Evolutionary conservation across 2,797 vertebrate species (phyloP), one percentile per base, ranked within the genome.

Genomic region (Coregonus suidteri): DNA sequence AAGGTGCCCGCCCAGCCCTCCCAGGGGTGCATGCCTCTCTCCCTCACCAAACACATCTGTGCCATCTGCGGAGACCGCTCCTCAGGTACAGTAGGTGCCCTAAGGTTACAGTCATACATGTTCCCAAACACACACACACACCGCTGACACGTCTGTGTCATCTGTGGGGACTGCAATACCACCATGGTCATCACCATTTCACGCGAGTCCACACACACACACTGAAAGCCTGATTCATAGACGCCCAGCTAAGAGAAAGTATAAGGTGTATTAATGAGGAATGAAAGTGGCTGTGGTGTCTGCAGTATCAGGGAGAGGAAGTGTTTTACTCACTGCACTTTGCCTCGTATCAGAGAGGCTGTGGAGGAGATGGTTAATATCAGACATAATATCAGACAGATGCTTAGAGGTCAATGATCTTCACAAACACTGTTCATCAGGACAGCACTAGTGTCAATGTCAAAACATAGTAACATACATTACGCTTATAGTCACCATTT

Each of bases 41-140:
- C 97, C 54, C 98, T 99, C 93, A 99, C 97, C 90, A 99, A 99
- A 93, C 98, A 99, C 96, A 99, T 99, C 94, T 99, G 98, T 75
- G 97, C 98, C 92, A 99, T 99, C 94, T 99, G 98, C 0, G 98
- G 98, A 15, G 98, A 99, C 94, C 95, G 98, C 87, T 99, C 98
- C 86, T 99, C 98, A 95, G 98, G 98, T 47, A 47, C 41, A 47
- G 41, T 99, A 89, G 91, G 90, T 79, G 68, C 31, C 75, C 47
- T 54, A n/a, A 52, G 35, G 54, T 11, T 47, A 76, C 70, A 20
- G 76, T 74, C 66, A 76, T 6, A 47, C 34, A 13, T 20, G n/a
- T 35, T 66, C n/a, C 0, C 73, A 76, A 7, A 41, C 67, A 68
- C 34, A 18, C 72, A 37, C 35, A 47, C 18, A 47, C 73, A 41